Evolutionary conservation across 1,140 invertebrate species (phyloP).

Genomic region (Bombus superbus): DNA sequence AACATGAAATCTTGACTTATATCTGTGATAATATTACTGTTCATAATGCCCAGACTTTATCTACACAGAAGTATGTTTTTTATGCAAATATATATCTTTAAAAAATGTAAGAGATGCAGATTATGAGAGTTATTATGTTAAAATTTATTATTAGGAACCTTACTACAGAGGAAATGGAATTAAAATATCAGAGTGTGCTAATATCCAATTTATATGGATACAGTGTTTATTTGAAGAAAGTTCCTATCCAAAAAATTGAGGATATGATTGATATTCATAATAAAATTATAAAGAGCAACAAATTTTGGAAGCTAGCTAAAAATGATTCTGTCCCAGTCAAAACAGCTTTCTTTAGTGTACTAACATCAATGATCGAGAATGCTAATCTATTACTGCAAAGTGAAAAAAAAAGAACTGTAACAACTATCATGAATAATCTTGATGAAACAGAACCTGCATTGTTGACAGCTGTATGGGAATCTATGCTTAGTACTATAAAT

Average conservation of each 20-base stretch:
- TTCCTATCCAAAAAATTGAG: slow-evolving; percentile 82
- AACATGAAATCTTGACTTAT: slow-evolving; percentile 89
- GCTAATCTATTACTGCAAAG: slow-evolving; percentile 78
- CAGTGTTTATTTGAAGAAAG: slow-evolving; percentile 84
- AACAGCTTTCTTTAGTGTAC: slow-evolving; percentile 86
- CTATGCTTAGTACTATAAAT: slow-evolving; percentile 84
- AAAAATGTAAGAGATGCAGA: slow-evolving; percentile 24
- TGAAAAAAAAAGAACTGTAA: slow-evolving; percentile 84
- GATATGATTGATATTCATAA: slow-evolving; percentile 82
- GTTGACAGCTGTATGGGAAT: slow-evolving; percentile 88
- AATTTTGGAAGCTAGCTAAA: slow-evolving; percentile 90
- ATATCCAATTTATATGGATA: slow-evolving; percentile 87
- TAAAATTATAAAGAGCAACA: slow-evolving; percentile 84
- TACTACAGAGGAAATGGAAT: slow-evolving; percentile 88
- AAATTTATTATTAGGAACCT: slow-evolving; percentile 76
- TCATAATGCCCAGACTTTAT: slow-evolving; percentile 86
- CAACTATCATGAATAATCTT: slow-evolving; percentile 86
- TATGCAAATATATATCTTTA: slow-evolving; percentile 22
- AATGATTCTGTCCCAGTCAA: slow-evolving; percentile 84
- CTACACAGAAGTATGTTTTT: slow-evolving; percentile 69
- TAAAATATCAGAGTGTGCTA: slow-evolving; percentile 88
- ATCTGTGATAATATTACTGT: slow-evolving; percentile 88
- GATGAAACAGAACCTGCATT: slow-evolving; percentile 89
- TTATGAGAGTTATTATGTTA: slow-evolving; percentile 34
- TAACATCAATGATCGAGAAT: slow-evolving; percentile 86